Percentiles rank a stretch among this genome's conserved stretches.
phyloP scores from a whole-genome alignment of 2,113 vertebrate species.

The Coracopsis vasa region DNA sequence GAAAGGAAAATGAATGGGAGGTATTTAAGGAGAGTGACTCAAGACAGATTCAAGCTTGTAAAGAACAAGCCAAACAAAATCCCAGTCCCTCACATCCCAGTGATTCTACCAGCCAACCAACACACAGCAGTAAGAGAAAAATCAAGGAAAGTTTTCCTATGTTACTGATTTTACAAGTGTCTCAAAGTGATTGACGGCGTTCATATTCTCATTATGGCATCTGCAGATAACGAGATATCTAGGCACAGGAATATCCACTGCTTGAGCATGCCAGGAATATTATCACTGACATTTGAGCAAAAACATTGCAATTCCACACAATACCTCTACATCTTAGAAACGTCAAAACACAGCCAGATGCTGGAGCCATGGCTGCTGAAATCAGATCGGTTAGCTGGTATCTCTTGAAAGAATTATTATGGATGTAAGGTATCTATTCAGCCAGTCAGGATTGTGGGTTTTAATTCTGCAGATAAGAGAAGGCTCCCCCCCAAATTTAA shows the following conservation, averaged over 20 bases:
- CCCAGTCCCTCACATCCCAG: neutral
- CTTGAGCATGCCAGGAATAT: constrained; percentile 75
- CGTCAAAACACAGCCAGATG: constrained; percentile 75
- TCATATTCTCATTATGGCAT: constrained; percentile 74
- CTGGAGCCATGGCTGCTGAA: constrained; percentile 64
- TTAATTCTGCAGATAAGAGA: constrained; percentile 14
- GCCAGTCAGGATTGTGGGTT: constrained; percentile 36
- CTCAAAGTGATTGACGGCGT: constrained; percentile 72
- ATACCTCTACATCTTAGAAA: constrained; percentile 72
- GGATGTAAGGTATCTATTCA: constrained; percentile 58
- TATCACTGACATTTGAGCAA: constrained; percentile 71
- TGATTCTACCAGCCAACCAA: constrained; percentile 5
- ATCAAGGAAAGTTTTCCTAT: constrained; percentile 53
- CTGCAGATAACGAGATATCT: constrained; percentile 75
- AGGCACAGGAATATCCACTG: constrained; percentile 68
- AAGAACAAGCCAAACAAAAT: neutral
- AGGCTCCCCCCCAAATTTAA: neutral
- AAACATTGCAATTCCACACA: constrained; percentile 68
- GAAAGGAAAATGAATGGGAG: neutral
- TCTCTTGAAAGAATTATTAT: constrained; percentile 47
- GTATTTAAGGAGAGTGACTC: neutral
- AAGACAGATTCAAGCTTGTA: neutral
- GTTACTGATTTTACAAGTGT: constrained; percentile 53
- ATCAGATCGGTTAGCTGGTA: constrained; percentile 61
- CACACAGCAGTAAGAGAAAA: constrained; percentile 8